A percentile compares a stretch with the other conserved stretches of the same genome.
phyloP scores from a whole-genome alignment of 2,888 invertebrate species.

The Archips crataeganus region DNA sequence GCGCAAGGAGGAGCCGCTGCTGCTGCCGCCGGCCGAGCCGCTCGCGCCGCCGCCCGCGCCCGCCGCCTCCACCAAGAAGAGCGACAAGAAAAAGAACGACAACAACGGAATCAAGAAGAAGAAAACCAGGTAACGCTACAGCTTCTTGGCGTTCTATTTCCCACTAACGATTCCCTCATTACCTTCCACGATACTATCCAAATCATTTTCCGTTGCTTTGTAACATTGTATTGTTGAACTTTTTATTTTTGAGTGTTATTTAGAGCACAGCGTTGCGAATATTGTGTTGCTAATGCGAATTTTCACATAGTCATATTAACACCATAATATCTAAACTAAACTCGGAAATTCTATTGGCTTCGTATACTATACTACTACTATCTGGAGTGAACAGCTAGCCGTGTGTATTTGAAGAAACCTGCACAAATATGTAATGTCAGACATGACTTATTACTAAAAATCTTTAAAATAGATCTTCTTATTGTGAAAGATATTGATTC shows the following conservation, averaged over 20 bases:
- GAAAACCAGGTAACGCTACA: conserved; percentile 91
- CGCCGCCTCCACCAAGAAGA: conserved; percentile 87
- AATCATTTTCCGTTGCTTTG: not conserved
- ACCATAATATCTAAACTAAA: no score
- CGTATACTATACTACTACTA: no score
- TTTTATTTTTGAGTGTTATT: not conserved
- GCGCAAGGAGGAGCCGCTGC: conserved; percentile 76
- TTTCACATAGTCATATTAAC: not conserved
- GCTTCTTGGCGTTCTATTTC: not conserved
- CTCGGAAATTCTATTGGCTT: no score
- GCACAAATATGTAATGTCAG: no score
- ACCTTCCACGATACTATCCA: not conserved
- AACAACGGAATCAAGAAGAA: conserved; percentile 96
- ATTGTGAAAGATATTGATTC: not conserved
- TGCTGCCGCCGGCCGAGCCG: conserved; percentile 72
- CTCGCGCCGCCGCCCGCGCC: conserved; percentile 70
- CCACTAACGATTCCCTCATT: not conserved
- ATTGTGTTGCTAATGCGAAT: conserved; percentile 5
- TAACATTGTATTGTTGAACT: not conserved
- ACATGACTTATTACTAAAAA: no score
- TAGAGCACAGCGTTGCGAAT: conserved; percentile 8
- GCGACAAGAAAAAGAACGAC: conserved; percentile 93
- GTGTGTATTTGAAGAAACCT: no score
- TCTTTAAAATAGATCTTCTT: no score
- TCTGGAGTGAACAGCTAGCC: no score